Evolutionary conservation across 2,888 invertebrate genomes (phyloP).

Genomic region (Argynnis bischoffii): DNA sequence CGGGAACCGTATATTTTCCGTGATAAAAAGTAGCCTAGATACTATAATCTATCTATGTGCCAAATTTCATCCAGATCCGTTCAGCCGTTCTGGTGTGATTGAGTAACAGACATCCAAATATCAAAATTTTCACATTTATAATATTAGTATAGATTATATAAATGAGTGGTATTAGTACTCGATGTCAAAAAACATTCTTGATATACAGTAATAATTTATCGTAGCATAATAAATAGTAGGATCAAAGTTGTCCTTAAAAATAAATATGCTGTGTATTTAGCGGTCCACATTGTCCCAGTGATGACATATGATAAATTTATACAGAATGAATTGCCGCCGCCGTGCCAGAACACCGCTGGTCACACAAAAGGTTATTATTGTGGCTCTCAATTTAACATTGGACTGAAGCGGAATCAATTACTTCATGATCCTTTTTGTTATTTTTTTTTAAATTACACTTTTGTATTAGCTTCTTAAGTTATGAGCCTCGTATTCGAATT

Average conservation of each 20-base stretch:
- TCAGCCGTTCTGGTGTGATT: too few relatives aligned
- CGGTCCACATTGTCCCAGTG: conserved; percentile 32
- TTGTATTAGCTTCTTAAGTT: too few relatives aligned
- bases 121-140: too few relatives aligned
- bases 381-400: conserved; percentile 30
- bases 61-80: too few relatives aligned
- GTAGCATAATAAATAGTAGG: conserved; percentile 23
- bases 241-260: conserved; percentile 28
- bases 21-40: too few relatives aligned
- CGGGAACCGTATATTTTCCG: too few relatives aligned
- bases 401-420: conserved; percentile 27
- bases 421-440: conserved; percentile 36
- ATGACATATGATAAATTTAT: conserved; percentile 39
- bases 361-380: conserved; percentile 35
- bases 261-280: conserved; percentile 30
- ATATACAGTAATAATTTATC: conserved; percentile 3
- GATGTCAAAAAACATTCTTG: too few relatives aligned
- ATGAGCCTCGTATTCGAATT: too few relatives aligned
- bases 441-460: conserved; percentile 17
- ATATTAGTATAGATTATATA: too few relatives aligned
- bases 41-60: too few relatives aligned
- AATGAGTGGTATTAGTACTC: too few relatives aligned
- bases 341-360: conserved; percentile 17
- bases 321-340: conserved; percentile 29
- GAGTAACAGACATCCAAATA: too few relatives aligned